These are phyloP conservation scores for Leucania comma DNA, from an alignment of 2,888 invertebrate genomes.

Conservation along the genomic window DNA sequence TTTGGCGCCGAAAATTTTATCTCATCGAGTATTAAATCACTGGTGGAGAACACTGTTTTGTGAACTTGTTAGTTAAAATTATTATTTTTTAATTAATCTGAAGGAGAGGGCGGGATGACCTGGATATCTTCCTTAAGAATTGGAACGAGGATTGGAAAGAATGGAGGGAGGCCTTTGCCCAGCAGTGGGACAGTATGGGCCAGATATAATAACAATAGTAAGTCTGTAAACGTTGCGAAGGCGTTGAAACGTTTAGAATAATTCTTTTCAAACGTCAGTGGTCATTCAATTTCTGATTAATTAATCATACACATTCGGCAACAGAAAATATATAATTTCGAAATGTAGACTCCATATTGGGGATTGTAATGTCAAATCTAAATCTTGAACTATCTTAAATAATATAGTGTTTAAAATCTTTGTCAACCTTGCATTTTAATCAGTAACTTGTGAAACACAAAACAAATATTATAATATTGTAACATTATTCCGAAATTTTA, in stretches of 20 bases:
- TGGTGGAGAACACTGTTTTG: background rate
- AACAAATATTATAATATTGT: slow-evolving; percentile 3
- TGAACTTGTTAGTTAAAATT: background rate
- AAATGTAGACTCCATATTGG: background rate
- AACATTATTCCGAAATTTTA: slow-evolving; percentile 8
- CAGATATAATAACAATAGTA: too few relatives aligned
- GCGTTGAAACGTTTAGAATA: background rate
- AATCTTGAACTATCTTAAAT: slow-evolving; percentile 19
- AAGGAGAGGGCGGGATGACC: too few relatives aligned
- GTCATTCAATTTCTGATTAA: slow-evolving; percentile 8
- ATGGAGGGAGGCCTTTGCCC: too few relatives aligned
- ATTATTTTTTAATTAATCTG: background rate
- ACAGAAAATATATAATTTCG: slow-evolving; percentile 13
- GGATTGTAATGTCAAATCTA: slow-evolving; percentile 22
- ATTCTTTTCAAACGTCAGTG: background rate
- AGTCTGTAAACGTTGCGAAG: background rate
- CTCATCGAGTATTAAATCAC: slow-evolving; percentile 28
- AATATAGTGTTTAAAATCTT: slow-evolving; percentile 1
- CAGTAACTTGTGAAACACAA: slow-evolving; percentile 9
- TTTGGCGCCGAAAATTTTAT: slow-evolving; percentile 28
- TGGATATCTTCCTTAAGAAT: too few relatives aligned
- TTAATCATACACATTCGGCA: slow-evolving; percentile 8
- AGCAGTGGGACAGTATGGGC: too few relatives aligned
- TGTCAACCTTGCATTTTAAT: slow-evolving; percentile 13
- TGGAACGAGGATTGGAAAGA: too few relatives aligned